These are phyloP conservation scores for Hylaeus volcanicus DNA, from an alignment of 1,140 invertebrate species.

Conservation along the genomic window DNA sequence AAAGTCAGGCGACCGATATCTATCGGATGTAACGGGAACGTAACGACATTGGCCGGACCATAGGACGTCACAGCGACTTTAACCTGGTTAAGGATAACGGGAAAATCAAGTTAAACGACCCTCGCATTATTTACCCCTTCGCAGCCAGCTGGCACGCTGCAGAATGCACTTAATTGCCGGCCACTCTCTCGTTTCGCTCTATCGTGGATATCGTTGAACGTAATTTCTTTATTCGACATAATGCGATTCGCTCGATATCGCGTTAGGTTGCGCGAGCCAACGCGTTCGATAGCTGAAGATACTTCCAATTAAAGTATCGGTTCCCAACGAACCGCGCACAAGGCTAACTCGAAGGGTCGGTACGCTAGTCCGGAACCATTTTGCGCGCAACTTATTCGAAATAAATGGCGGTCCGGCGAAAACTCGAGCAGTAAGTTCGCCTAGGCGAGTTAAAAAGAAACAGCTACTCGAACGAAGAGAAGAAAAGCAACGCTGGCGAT, in stretches of 20 bases:
- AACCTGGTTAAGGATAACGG: conserved; percentile 65
- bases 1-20: conserved; percentile 29
- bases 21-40: conserved; percentile 52
- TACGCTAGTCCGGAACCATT: too few species aligned
- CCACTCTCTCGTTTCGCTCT: conserved; percentile 26
- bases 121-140: conserved; percentile 25
- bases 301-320: too few species aligned
- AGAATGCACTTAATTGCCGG: conserved; percentile 60
- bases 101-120: conserved; percentile 64
- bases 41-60: conserved; percentile 56
- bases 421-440: not conserved
- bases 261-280: too few species aligned
- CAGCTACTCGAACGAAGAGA: not conserved
- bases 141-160: conserved; percentile 7
- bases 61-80: conserved; percentile 63
- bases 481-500: not conserved
- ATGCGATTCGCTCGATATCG: too few species aligned
- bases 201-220: conserved; percentile 33
- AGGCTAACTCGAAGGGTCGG: too few species aligned
- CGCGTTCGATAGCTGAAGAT: too few species aligned
- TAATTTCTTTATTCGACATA: conserved; percentile 27
- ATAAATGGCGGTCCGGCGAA: too few species aligned
- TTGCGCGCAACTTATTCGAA: too few species aligned
- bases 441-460: not conserved
- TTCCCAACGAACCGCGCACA: too few species aligned